Evolutionary conservation across 2,888 invertebrate genomes (phyloP).

Genomic region (Scelioninae gen. 1): DNA sequence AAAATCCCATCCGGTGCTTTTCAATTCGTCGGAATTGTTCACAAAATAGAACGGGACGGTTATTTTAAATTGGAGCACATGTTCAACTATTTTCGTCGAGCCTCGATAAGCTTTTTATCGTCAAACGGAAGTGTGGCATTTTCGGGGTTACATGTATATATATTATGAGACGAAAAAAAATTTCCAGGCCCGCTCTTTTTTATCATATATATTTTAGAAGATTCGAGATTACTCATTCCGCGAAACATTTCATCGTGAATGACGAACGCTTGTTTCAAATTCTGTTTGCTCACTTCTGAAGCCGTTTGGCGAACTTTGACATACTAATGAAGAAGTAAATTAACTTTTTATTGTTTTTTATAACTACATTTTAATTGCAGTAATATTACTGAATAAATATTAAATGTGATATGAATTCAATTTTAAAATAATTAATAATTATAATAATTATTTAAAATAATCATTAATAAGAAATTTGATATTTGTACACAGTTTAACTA

Average conservation of each 20-base stretch:
- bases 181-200: constrained; percentile 7
- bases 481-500: too few relatives aligned
- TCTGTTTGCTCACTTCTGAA: too few relatives aligned
- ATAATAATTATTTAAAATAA: too few relatives aligned
- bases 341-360: too few relatives aligned
- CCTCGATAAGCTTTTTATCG: constrained; percentile 60
- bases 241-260: neutral
- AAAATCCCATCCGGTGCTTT: constrained; percentile 24
- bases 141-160: constrained; percentile 22
- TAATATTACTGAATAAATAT: too few relatives aligned
- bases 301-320: too few relatives aligned
- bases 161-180: constrained; percentile 20
- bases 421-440: too few relatives aligned
- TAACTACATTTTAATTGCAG: too few relatives aligned
- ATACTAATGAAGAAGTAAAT: too few relatives aligned
- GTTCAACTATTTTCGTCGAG: constrained; percentile 55
- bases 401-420: too few relatives aligned
- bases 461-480: too few relatives aligned
- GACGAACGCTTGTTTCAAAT: neutral
- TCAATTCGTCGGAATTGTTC: constrained; percentile 40
- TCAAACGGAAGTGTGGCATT: constrained; percentile 47
- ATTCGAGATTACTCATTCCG: constrained; percentile 23
- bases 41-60: constrained; percentile 35
- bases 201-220: constrained; percentile 20
- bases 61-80: constrained; percentile 55